phyloP scores from a whole-genome alignment of 2,888 invertebrate species.

The Cephus pygmeus region DNA sequence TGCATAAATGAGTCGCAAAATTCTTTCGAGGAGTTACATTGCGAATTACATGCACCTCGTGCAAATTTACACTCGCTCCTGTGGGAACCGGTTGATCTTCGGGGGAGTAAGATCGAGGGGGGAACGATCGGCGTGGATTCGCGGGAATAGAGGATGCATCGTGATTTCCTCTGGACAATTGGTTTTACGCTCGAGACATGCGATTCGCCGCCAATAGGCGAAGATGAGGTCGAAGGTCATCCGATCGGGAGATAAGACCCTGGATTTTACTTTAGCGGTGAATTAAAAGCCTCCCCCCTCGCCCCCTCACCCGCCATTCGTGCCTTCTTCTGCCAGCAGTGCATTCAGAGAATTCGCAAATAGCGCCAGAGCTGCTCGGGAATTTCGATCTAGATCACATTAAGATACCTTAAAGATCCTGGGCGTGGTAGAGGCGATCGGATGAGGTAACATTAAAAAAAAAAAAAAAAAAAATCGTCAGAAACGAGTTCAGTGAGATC shows the following conservation, averaged over 20 bases:
- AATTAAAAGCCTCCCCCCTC: conserved; percentile 43
- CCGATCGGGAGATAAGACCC: conserved; percentile 54
- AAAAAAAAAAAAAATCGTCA: background rate
- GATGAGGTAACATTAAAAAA: conserved; percentile 20
- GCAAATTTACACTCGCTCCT: background rate
- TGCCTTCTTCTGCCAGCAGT: background rate
- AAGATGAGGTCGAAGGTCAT: conserved; percentile 47
- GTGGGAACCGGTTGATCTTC: background rate
- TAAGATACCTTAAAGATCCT: conserved; percentile 45
- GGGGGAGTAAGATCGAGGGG: background rate
- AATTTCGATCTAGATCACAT: conserved; percentile 48
- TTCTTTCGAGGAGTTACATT: background rate
- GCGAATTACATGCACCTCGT: background rate
- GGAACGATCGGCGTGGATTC: background rate
- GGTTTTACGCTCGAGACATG: conserved; percentile 41
- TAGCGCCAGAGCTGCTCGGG: conserved; percentile 27
- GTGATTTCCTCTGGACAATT: conserved; percentile 31
- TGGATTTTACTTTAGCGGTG: conserved; percentile 56
- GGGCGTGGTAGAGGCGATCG: conserved; percentile 37
- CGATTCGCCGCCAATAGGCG: conserved; percentile 56
- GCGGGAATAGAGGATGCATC: background rate
- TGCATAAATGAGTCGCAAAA: conserved; percentile 39
- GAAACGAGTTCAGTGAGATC: background rate
- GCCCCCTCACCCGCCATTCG: background rate
- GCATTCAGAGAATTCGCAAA: background rate